Percentiles rank a stretch among this genome's conserved stretches.
These are phyloP conservation scores for Euura saliciscinereae DNA, from an alignment of 1,140 invertebrate genomes.

Conservation along the genomic window DNA sequence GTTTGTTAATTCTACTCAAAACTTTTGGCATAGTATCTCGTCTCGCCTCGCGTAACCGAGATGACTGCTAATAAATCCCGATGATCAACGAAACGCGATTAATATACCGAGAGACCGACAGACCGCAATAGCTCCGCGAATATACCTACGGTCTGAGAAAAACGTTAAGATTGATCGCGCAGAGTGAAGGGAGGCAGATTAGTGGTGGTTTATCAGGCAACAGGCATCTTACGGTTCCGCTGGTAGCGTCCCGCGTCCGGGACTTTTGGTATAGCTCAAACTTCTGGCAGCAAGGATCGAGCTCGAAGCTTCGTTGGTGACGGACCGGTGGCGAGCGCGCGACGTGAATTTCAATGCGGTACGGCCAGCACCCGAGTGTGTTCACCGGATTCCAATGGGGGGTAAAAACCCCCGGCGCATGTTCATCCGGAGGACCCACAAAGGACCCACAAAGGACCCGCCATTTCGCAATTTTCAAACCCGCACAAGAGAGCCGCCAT, in stretches of 20 bases:
- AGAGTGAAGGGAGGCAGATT: slow-evolving; percentile 32
- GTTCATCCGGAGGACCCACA: slow-evolving; percentile 25
- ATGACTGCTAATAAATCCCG: slow-evolving; percentile 5
- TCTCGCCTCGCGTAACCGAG: background rate
- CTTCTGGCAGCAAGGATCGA: background rate
- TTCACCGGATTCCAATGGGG: slow-evolving; percentile 46
- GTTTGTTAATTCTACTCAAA: background rate
- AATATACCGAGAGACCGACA: background rate
- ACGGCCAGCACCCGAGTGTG: slow-evolving; percentile 43
- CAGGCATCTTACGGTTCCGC: slow-evolving; percentile 12
- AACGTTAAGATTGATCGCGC: slow-evolving; percentile 39
- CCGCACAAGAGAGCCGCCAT: background rate
- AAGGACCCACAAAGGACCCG: slow-evolving; percentile 41
- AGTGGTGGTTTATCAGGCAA: slow-evolving; percentile 45
- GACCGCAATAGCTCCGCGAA: background rate
- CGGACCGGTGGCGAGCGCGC: slow-evolving; percentile 39
- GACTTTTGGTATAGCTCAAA: background rate
- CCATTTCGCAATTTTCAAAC: slow-evolving; percentile 31
- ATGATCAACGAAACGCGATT: slow-evolving; percentile 1
- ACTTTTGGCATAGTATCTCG: background rate
- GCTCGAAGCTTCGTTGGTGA: slow-evolving; percentile 22
- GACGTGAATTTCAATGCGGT: slow-evolving; percentile 49
- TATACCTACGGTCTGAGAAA: slow-evolving; percentile 25
- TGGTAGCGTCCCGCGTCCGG: background rate
- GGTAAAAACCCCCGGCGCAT: slow-evolving; percentile 46